Base-by-base conservation (phyloP, 2,888 invertebrate genomes). In the Scrobipalpa atriplicella region DNA sequence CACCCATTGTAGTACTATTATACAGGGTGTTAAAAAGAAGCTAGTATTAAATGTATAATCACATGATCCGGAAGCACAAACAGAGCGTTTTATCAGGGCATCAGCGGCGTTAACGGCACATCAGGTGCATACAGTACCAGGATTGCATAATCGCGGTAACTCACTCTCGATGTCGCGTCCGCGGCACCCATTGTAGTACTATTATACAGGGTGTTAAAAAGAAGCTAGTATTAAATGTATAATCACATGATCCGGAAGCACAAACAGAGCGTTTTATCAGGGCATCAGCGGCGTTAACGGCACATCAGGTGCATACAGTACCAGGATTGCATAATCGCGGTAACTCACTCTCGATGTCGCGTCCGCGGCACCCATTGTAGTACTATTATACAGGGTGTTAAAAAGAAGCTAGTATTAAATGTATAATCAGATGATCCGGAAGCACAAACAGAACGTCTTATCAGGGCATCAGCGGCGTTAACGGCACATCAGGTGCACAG, bases 281-380 rank as follows among this genome's bases (percentile, higher is more conserved):
- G 74, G 76, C 79, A 88, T 87, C 84, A 83, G 82, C 87, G 89
- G 89, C 89, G 87, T 86, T 86, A n/a, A n/a, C n/a, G n/a, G n/a
- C n/a, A n/a, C n/a, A n/a, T n/a, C n/a, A n/a, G n/a, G n/a, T n/a
- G n/a, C n/a, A n/a, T n/a, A n/a, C 86, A 86, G 75, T 81, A 77
- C 79, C 74, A 71, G 72, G 71, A 83, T 92, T 92, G 88, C 92
- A 89, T 92, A 92, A 92, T 85, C 78, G 72, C 77, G 73, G 79
- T 84, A 86, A 88, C 86, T 90, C 89, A 89, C 90, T 91, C 89
- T 92, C 89, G 85, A 84, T 90, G 86, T 78, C 77, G 81, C 81
- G 80, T 77, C 73, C 76, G 78, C 75, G 69, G 72, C 75, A 77
- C 81, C 89, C 86, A 91, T 92, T 91, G 91, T 90, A 54, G 7